phyloP scores from a whole-genome alignment of 92 coral and sea anemone genomes.

The Parazoanthus atlanticus region DNA sequence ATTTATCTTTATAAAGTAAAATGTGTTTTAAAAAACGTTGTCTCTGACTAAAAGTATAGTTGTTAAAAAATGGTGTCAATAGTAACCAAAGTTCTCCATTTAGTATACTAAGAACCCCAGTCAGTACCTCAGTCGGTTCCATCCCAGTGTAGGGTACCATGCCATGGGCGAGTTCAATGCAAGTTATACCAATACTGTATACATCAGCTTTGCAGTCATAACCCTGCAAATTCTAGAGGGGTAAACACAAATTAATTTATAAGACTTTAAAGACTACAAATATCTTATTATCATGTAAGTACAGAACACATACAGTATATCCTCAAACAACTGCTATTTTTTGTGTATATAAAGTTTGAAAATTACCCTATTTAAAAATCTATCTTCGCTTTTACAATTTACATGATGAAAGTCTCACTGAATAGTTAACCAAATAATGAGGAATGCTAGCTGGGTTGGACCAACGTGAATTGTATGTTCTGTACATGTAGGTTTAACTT shows the following conservation, averaged over 20 bases:
- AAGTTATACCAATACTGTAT: conserved; percentile 95
- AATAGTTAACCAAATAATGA: too few species aligned
- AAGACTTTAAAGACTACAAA: neutral
- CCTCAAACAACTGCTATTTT: neutral
- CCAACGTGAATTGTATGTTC: neutral
- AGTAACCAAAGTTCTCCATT: too few species aligned
- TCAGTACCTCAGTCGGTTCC: conserved; percentile 81
- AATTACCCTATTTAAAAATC: neutral
- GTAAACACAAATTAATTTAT: neutral
- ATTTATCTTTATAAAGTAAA: too few species aligned
- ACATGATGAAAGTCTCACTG: neutral
- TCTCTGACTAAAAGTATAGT: too few species aligned
- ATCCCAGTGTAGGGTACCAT: conserved; percentile 81
- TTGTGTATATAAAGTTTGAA: too few species aligned
- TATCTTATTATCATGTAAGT: neutral
- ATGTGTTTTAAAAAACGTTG: too few species aligned
- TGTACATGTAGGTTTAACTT: neutral
- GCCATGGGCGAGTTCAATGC: conserved; percentile 91
- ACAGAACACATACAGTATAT: too few species aligned
- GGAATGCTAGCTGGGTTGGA: too few species aligned
- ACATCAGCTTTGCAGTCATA: conserved; percentile 89
- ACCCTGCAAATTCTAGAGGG: conserved; percentile 85
- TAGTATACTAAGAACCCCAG: neutral
- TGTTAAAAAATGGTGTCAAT: too few species aligned
- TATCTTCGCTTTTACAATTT: too few species aligned